Percentiles rank a stretch among this genome's conserved stretches.
These are phyloP conservation scores for Diorhabda carinulata DNA, from an alignment of 1,140 invertebrate species.

Conservation along the genomic window DNA sequence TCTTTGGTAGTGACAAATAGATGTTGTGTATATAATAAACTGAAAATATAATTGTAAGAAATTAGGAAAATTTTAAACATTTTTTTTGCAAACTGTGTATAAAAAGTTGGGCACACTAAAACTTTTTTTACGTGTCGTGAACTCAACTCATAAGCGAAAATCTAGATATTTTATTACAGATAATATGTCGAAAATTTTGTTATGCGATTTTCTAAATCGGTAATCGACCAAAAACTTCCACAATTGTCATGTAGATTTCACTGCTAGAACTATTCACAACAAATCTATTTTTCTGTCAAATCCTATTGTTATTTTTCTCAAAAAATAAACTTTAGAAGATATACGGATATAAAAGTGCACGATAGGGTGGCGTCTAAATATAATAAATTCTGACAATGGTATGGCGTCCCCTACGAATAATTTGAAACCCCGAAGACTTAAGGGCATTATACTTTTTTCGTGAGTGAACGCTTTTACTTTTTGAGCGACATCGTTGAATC, in stretches of 20 bases:
- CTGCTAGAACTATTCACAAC: background rate
- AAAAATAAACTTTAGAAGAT: background rate
- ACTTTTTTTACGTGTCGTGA: too few species aligned
- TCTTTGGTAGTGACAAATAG: too few species aligned
- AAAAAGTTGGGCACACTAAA: too few species aligned
- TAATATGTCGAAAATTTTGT: too few species aligned
- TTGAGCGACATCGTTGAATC: background rate
- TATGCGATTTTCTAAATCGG: background rate
- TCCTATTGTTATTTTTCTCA: background rate
- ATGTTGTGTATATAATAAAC: too few species aligned
- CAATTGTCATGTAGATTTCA: background rate
- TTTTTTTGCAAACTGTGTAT: too few species aligned
- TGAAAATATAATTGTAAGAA: too few species aligned
- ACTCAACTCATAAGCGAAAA: too few species aligned
- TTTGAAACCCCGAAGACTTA: conserved; percentile 6
- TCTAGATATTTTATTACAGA: too few species aligned
- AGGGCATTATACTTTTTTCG: background rate
- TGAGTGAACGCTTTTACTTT: background rate
- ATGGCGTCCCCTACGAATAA: background rate
- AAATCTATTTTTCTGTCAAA: conserved; percentile 1
- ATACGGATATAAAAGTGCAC: background rate
- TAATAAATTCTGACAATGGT: conserved; percentile 8
- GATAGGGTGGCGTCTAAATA: conserved; percentile 8
- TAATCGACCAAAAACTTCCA: background rate
- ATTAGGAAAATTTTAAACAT: too few species aligned